Evolutionary conservation across 2,797 vertebrate genomes (phyloP), one percentile per base, ranked within the genome.

Genomic region (Ispidina picta): DNA sequence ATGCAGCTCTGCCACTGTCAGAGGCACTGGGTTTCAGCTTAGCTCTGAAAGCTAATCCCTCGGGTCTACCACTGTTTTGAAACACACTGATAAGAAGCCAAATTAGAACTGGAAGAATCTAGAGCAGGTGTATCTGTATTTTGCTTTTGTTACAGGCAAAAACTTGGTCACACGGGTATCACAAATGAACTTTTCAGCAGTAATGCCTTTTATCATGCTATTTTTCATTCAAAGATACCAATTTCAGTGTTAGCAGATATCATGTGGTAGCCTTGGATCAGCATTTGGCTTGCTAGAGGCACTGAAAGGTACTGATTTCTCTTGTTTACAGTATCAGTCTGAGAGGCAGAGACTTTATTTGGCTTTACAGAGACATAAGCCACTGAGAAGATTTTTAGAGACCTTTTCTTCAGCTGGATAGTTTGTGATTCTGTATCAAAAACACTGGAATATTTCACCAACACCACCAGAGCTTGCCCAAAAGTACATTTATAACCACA

Each of bases 1-100:
- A 64, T 84, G 70, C 79, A 74, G 44, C 37, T 73, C 74, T 88
- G 83, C 89, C 46, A 18, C 89, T 86, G 76, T 87, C 89, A 88
- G 18, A 58, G 49, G 73, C 88, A 9, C 29, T 63, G 2, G 37
- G 37, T 52, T 93, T 81, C 74, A 68, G 62, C 65, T 86, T 31
- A 54, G 59, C 64, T 85, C 77, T 82, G 29, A 76, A 68, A 65
- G 52, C 39, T 8, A 65, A 80, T 87, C 87, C 79, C 89, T 22
- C 66, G 85, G 23, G 72, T 60, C 51, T 44, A 4, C 59, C 64
- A 89, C 51, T 12, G 6, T 52, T 74, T 83, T 72, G 60, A 58
- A 89, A 65, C 73, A 70, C 66, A 20, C 17, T 54, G n/a, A 26
- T 51, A 41, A 86, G 60, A 65, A 86, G 52, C 46, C 20, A 78